Percentiles rank a stretch among this genome's conserved stretches.
Evolutionary conservation across 2,888 invertebrate genomes (phyloP).

Genomic region (Agriopis aurantiaria): DNA sequence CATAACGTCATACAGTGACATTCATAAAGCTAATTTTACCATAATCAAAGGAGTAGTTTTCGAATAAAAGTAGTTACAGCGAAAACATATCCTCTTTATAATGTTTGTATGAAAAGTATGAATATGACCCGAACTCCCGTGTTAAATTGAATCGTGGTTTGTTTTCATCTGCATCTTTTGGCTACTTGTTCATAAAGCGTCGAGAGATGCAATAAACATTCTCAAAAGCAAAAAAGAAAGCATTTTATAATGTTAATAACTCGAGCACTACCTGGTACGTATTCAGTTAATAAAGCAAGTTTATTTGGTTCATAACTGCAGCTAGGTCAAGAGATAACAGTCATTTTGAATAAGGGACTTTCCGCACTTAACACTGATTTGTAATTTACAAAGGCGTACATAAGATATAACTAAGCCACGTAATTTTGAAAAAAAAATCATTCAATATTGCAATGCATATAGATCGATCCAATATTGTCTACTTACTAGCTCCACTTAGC

Average conservation of each 20-base stretch:
- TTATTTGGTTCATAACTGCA: constrained; percentile 26
- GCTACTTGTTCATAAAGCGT: constrained; percentile 36
- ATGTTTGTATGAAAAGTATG: no score
- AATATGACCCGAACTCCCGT: no score
- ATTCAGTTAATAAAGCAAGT: constrained; percentile 55
- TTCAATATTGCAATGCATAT: no score
- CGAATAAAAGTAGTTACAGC: no score
- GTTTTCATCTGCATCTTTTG: constrained; percentile 14
- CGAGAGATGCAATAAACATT: constrained; percentile 39
- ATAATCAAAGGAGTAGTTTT: no score
- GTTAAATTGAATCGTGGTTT: neutral
- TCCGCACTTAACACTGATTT: neutral
- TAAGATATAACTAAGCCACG: no score
- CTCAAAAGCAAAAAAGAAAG: constrained; percentile 32
- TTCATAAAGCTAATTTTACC: no score
- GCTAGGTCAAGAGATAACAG: constrained; percentile 53
- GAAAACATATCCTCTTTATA: no score
- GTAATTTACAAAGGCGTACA: neutral
- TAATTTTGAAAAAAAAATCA: no score
- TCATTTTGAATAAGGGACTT: constrained; percentile 44
- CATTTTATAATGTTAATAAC: constrained; percentile 59
- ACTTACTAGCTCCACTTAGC: no score
- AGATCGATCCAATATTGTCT: no score
- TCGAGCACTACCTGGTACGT: constrained; percentile 54
- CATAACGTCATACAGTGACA: no score